Base-by-base conservation (phyloP, 2,113 vertebrate species). In the Helogale parvula region DNA sequence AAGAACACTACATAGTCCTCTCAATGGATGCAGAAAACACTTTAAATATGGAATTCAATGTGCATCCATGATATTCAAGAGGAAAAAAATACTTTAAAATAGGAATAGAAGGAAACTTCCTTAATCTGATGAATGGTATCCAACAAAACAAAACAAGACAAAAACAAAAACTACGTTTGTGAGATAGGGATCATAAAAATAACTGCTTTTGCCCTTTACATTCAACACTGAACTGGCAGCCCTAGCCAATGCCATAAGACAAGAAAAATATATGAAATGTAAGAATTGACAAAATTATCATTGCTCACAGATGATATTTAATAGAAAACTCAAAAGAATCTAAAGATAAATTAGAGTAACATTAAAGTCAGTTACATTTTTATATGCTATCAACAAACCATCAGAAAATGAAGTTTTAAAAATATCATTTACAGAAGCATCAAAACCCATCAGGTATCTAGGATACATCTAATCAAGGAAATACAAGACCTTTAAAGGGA, bases 391-490 rank as follows among this genome's bases (percentile, higher is more conserved):
- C 27, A 65, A 65, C 21, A 86, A 90, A 54, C 9, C 57, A 5
- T 86, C 72, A 93, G 68, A 69, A 77, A 89, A 63, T 84, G 14
- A 69, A 93, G 23, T 65, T 80, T 90, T 80, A 16, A 80, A 83
- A 81, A 41, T 82, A 81, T 35, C 38, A 90, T 80, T n/a, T 71
- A 71, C 29, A 45, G 27, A 3, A 77, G n/a, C 35, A 66, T 81
- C 47, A 86, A 7, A 81, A 81, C 19, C 65, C 47, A 71, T 38
- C 45, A 81, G 65, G 12, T 66, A 86, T n/a, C 72, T 86, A 45
- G 29, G 13, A 79, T 71, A 57, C 14, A 83, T 21, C 57, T 52
- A 85, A 57, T 63, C 74, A 92, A 87, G 84, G 54, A 93, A 16
- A 82, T 76, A 15, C 1, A 63, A 86, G 27, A 76, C 10, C 52